A percentile compares a stretch with the other conserved stretches of the same genome.
phyloP scores from a whole-genome alignment of 1,140 invertebrate species.

The Diachasmimorpha longicaudata region DNA sequence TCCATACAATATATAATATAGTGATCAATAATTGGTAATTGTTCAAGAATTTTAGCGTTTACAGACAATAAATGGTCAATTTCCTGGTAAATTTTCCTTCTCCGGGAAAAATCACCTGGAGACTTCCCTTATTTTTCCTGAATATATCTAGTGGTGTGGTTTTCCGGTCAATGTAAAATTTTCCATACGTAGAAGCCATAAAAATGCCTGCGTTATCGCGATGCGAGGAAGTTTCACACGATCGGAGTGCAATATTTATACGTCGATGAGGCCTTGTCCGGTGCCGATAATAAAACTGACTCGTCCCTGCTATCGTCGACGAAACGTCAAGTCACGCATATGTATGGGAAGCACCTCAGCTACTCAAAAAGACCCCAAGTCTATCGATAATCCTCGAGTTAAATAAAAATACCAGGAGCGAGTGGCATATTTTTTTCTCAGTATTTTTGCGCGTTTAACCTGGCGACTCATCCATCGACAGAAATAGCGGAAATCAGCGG shows the following conservation, averaged over 20 bases:
- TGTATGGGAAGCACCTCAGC: neutral
- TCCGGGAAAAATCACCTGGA: neutral
- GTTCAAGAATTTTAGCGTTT: no score
- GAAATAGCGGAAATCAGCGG: neutral
- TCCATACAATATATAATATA: no score
- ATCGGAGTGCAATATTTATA: neutral
- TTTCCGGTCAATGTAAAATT: no score
- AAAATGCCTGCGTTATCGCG: neutral
- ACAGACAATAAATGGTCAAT: no score
- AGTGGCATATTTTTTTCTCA: neutral
- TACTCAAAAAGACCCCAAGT: neutral
- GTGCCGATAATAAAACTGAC: neutral
- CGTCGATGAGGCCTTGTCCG: conserved; percentile 7
- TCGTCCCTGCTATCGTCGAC: neutral
- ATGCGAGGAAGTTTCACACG: neutral
- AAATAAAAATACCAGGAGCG: neutral
- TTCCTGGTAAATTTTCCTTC: no score
- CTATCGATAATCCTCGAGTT: neutral
- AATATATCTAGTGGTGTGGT: no score
- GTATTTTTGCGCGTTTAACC: neutral
- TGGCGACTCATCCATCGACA: neutral
- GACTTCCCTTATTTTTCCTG: no score
- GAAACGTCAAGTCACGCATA: neutral
- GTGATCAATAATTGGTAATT: no score
- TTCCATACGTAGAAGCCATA: neutral